These are phyloP conservation scores for Zeuzera pyrina DNA, from an alignment of 2,888 invertebrate species.

Conservation along the genomic window DNA sequence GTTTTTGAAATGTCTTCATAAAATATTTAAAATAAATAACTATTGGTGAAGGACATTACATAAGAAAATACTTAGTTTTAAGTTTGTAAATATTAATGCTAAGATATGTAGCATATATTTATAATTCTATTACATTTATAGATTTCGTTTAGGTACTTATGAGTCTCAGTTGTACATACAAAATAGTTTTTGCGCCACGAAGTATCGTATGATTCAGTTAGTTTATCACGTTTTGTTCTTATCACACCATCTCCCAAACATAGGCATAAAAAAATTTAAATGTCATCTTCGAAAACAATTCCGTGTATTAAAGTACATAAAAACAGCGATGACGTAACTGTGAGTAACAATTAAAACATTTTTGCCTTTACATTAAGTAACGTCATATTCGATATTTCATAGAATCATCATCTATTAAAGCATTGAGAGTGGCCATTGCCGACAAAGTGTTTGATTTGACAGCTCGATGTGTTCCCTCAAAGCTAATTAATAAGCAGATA, in stretches of 20 bases:
- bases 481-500: conserved; percentile 72
- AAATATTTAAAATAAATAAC: too few relatives aligned
- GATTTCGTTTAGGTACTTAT: too few relatives aligned
- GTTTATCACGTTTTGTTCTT: conserved; percentile 5
- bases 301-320: conserved; percentile 8
- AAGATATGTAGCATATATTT: too few relatives aligned
- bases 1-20: too few relatives aligned
- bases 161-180: too few relatives aligned
- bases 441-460: conserved; percentile 69
- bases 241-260: conserved; percentile 1
- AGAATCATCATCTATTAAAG: conserved; percentile 54
- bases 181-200: too few relatives aligned
- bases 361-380: conserved; percentile 14
- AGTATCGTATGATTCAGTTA: conserved; percentile 5
- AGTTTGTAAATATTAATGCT: too few relatives aligned
- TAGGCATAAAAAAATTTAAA: conserved; percentile 11
- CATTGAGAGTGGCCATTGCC: conserved; percentile 34
- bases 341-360: conserved; percentile 10
- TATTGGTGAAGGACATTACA: too few relatives aligned
- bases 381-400: conserved; percentile 25
- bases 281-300: conserved; percentile 13
- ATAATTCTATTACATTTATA: too few relatives aligned
- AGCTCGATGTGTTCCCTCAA: conserved; percentile 59
- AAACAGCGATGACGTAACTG: conserved; percentile 22
- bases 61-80: too few relatives aligned